Conservation (phyloP, 2,888 invertebrate genomes). For the Melinopterus prodromus region DNA sequence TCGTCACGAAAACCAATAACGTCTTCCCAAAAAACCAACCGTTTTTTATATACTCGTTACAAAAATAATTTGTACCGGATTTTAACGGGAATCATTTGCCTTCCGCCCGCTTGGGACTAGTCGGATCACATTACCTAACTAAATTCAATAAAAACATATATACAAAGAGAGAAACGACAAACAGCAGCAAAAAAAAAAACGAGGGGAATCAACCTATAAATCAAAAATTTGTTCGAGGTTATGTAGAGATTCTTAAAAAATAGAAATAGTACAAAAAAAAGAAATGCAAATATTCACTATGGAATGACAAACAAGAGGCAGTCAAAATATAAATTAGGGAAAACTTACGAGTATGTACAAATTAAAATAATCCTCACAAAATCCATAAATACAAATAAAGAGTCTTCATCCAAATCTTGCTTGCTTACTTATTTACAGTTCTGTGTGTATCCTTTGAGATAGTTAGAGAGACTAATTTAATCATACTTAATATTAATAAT, state of each 20-base stretch:
- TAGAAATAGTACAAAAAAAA: not conserved
- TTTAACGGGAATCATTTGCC: slow-evolving; percentile 38
- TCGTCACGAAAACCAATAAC: slow-evolving; percentile 26
- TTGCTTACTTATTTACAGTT: not conserved
- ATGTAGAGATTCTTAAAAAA: slow-evolving; percentile 9
- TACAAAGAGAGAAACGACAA: slow-evolving; percentile 16
- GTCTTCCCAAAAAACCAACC: slow-evolving; percentile 46
- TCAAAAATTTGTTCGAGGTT: slow-evolving; percentile 8
- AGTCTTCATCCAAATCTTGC: not conserved
- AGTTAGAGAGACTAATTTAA: not conserved
- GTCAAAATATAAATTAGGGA: not conserved
- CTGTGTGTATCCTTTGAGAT: not conserved
- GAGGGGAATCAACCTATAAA: not conserved
- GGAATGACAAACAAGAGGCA: not conserved
- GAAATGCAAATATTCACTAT: not conserved
- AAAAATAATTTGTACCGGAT: slow-evolving; percentile 47
- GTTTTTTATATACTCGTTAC: slow-evolving; percentile 42
- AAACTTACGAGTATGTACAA: not conserved
- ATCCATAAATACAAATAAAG: not conserved
- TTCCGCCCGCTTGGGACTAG: slow-evolving; percentile 55
- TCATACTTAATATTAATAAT: not conserved
- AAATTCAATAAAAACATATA: slow-evolving; percentile 45
- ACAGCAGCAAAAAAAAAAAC: slow-evolving; percentile 16
- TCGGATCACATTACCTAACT: slow-evolving; percentile 58
- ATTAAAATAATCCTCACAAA: not conserved